Conservation (phyloP, 2,888 invertebrate species). For the Eudemis profundana region DNA sequence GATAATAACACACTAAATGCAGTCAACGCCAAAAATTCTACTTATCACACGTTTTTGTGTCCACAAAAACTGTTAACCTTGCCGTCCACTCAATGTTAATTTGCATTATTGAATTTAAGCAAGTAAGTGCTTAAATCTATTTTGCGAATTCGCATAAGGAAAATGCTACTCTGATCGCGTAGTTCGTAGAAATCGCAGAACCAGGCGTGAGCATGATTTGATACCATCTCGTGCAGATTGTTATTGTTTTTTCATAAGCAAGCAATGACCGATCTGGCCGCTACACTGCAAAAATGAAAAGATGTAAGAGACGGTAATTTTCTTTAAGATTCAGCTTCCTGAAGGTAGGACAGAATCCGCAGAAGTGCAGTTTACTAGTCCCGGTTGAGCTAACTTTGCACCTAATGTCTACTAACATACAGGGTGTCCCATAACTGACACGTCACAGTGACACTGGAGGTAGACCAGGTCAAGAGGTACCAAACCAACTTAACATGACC, state of each 20-base stretch:
- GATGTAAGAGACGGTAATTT: too few species aligned
- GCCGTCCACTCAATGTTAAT: slow-evolving; percentile 27
- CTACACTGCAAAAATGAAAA: too few species aligned
- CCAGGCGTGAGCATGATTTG: neutral
- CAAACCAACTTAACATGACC: too few species aligned
- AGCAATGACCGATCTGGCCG: slow-evolving; percentile 7
- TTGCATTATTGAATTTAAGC: slow-evolving; percentile 12
- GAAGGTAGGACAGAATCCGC: too few species aligned
- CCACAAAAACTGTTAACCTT: slow-evolving; percentile 19
- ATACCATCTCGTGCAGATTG: slow-evolving; percentile 5
- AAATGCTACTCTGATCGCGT: slow-evolving; percentile 25
- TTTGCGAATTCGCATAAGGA: slow-evolving; percentile 31
- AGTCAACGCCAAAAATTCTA: neutral
- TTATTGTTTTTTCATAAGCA: slow-evolving; percentile 20
- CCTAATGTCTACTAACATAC: too few species aligned
- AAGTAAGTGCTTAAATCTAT: neutral
- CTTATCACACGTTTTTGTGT: slow-evolving; percentile 6
- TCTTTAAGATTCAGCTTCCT: too few species aligned
- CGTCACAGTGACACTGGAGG: too few species aligned
- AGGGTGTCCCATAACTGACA: too few species aligned
- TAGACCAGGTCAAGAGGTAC: too few species aligned
- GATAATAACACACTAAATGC: slow-evolving; percentile 2
- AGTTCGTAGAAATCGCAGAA: slow-evolving; percentile 35
- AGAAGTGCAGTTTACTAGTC: too few species aligned
- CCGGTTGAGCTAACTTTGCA: too few species aligned